Percentiles rank a stretch among this genome's conserved stretches.
phyloP scores from a whole-genome alignment of 2,888 invertebrate species.

The Lepidocyrtoides sp. region DNA sequence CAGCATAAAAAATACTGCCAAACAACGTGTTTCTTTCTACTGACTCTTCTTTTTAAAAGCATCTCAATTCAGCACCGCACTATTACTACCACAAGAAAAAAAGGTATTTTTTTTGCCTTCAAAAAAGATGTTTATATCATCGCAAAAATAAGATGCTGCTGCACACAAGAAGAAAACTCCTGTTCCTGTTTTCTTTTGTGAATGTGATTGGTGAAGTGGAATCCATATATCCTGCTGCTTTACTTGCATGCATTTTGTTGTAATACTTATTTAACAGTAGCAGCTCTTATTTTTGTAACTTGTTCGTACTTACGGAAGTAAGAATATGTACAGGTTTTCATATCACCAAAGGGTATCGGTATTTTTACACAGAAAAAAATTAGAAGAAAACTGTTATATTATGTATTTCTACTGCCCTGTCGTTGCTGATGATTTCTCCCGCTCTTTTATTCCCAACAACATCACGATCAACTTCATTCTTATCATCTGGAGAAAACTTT shows the following conservation, averaged over 20 bases:
- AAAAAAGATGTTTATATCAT: not conserved
- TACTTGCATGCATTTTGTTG: not conserved
- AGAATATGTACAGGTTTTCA: not conserved
- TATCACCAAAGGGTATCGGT: slow-evolving; percentile 43
- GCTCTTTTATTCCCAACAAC: not conserved
- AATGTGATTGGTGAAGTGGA: slow-evolving; percentile 59
- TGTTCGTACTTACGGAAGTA: no score
- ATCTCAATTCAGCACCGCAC: not conserved
- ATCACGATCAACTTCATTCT: slow-evolving; percentile 22
- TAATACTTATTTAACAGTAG: not conserved
- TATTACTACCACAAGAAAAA: slow-evolving; percentile 11
- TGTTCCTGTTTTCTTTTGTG: slow-evolving; percentile 26
- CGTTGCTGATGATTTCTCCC: not conserved
- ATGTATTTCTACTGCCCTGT: no score
- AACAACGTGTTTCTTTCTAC: not conserved
- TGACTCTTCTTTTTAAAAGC: not conserved
- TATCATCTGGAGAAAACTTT: not conserved
- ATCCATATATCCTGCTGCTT: slow-evolving; percentile 33
- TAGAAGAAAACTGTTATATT: no score
- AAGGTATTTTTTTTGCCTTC: slow-evolving; percentile 1
- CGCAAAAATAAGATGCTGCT: slow-evolving; percentile 19
- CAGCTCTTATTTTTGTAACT: not conserved
- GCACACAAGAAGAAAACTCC: not conserved
- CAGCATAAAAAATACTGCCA: slow-evolving; percentile 19
- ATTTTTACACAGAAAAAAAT: not conserved